Base-by-base conservation (phyloP, 2,888 invertebrate species). In the Drosophila borborema region DNA sequence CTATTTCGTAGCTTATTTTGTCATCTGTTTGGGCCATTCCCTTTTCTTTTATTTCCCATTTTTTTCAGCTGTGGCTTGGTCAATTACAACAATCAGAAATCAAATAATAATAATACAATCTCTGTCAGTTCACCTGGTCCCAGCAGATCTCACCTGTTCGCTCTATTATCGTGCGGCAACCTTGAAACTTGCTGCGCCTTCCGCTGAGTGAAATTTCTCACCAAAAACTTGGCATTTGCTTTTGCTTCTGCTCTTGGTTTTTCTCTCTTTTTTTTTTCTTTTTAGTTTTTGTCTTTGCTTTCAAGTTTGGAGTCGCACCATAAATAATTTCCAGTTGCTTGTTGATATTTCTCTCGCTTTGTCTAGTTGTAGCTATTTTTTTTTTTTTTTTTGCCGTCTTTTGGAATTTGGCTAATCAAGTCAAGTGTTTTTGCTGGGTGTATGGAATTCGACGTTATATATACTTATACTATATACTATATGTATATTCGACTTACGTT, bases 141-240 rank as follows among this genome's bases (percentile, higher is more conserved):
- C 40, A 51, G 18, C 54, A 23, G 63, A 34, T 51, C 58, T 64
- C 64, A 68, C 60, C 53, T 54, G 69, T 36, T 66, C 65, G 69
- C 69, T 70, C 65, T 80, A 72, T 78, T 72, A 80, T 72, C 72
- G 48, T 56, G 55, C 45, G 77, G 70, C 81, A 79, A 79, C 79
- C 79, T 79, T 79, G 79, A 79, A 79, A 79, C 77, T 77, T 9
- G 80, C 81, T 73, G 63, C 77, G 72, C 76, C 76, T 66, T 76
- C 76, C 80, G 67, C 76, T 61, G 56, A 80, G 83, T 81, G 86
- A 84, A 88, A 88, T 84, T 88, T 86, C 71, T 81, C 73, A 75
- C 61, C 76, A 71, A 82, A 80, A 53, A 46, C 56, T 56, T 31
- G 51, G 48, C 20, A 43, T 71, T 62, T 65, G 63, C 46, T 72